Percentiles rank a stretch among this genome's conserved stretches.
Conservation (phyloP, 2,113 vertebrate species). For the Tricholaema leucomelas region DNA sequence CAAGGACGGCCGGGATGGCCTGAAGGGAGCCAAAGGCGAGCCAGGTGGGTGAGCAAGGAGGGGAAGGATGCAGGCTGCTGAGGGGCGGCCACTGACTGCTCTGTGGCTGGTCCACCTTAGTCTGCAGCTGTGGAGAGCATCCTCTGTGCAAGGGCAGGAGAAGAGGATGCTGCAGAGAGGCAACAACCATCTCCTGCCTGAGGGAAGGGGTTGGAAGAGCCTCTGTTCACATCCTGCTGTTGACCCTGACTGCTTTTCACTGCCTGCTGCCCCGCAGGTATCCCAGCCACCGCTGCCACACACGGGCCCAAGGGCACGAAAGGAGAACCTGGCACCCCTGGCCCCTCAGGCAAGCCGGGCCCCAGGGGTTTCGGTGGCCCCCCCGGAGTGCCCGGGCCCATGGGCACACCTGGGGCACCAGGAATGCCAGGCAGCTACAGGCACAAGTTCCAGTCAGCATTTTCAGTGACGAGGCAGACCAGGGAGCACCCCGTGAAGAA, state of each 20-base stretch:
- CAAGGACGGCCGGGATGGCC: constrained; percentile 85
- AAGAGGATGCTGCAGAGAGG: background rate
- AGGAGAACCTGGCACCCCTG: constrained; percentile 62
- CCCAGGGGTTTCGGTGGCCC: constrained; percentile 31
- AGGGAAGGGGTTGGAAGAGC: background rate
- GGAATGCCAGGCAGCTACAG: constrained; percentile 67
- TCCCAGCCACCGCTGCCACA: constrained; percentile 16
- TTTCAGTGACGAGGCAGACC: constrained; percentile 75
- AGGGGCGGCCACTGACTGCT: accelerated
- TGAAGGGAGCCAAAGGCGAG: constrained; percentile 78
- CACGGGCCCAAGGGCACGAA: constrained; percentile 72
- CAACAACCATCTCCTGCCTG: background rate
- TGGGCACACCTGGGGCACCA: background rate
- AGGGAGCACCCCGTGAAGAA: background rate
- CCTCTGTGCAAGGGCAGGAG: background rate
- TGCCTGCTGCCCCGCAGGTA: constrained; percentile 42
- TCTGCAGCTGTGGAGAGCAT: background rate
- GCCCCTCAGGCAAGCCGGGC: constrained; percentile 73
- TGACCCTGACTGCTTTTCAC: background rate
- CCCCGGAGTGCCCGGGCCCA: background rate
- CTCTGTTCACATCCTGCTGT: background rate
- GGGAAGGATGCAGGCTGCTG: background rate
- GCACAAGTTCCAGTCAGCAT: constrained; percentile 74
- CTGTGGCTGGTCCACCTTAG: background rate
- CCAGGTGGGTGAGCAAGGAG: constrained; percentile 68